These are phyloP conservation scores for Dynastes grantii DNA, from an alignment of 2,888 invertebrate species.

Conservation along the genomic window DNA sequence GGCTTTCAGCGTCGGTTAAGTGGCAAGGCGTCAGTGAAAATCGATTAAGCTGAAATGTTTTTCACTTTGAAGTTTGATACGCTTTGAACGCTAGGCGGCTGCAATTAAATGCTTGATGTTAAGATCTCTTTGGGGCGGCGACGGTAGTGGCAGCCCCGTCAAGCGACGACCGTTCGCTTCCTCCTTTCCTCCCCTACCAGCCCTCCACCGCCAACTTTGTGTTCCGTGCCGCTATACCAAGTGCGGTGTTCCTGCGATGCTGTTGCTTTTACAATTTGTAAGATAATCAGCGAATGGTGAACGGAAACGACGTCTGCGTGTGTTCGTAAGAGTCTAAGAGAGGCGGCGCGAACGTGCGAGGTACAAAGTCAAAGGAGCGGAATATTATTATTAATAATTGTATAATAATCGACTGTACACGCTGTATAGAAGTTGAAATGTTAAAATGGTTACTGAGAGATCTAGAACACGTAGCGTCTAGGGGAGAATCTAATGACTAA, in stretches of 20 bases:
- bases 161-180: slow-evolving; percentile 47
- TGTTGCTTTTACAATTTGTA: slow-evolving; percentile 25
- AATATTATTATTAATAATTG: too few species aligned
- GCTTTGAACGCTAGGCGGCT: slow-evolving; percentile 63
- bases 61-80: slow-evolving; percentile 67
- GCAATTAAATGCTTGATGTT: slow-evolving; percentile 63
- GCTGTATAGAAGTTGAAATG: too few species aligned
- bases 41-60: slow-evolving; percentile 67
- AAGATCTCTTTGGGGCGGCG: slow-evolving; percentile 51
- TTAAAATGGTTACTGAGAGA: too few species aligned
- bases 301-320: neutral
- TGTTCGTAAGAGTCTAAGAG: too few species aligned
- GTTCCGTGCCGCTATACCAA: neutral
- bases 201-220: neutral
- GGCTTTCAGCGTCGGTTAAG: slow-evolving; percentile 58
- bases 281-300: neutral
- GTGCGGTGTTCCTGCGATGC: neutral
- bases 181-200: neutral
- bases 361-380: neutral
- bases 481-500: too few species aligned
- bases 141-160: slow-evolving; percentile 42
- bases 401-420: too few species aligned
- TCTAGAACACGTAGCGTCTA: too few species aligned
- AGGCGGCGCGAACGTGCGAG: too few species aligned
- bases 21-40: slow-evolving; percentile 64